These are phyloP conservation scores for Salmo trutta DNA, from an alignment of 2,797 vertebrate genomes.

Conservation along the genomic window DNA sequence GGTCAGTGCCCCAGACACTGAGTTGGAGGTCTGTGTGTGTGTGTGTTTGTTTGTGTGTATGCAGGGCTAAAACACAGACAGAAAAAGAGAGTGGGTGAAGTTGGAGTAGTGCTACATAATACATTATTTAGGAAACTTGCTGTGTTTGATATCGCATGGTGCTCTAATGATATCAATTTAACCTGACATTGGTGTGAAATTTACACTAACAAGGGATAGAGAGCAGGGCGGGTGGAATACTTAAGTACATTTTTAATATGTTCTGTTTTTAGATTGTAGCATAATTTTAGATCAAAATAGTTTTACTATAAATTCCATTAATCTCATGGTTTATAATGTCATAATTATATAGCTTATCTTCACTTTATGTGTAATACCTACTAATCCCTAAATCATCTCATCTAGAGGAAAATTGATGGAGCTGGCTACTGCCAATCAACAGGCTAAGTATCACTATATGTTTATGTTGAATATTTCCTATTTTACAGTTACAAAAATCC, in stretches of 20 bases:
- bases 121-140: not conserved
- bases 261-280: not conserved
- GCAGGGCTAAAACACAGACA: not conserved
- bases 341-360: slow-evolving; percentile 11
- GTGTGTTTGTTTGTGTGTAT: slow-evolving; percentile 1
- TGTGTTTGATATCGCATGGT: not conserved
- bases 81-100: not conserved
- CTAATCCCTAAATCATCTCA: slow-evolving; percentile 19
- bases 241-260: not conserved
- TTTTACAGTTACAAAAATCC: not conserved
- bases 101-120: not conserved
- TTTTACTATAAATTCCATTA: slow-evolving; percentile 8
- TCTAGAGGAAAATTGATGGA: slow-evolving; percentile 13
- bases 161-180: not conserved
- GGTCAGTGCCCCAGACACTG: not conserved
- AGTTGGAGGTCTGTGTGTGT: not conserved
- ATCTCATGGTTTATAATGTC: not conserved
- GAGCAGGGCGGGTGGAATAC: not conserved
- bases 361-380: slow-evolving; percentile 18
- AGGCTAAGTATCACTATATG: not conserved
- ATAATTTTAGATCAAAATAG: not conserved
- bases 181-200: not conserved
- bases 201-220: slow-evolving; percentile 3
- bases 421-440: slow-evolving; percentile 5
- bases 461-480: not conserved